Evolutionary conservation across 2,113 vertebrate species (phyloP).

Genomic region (Sardina pilchardus): DNA sequence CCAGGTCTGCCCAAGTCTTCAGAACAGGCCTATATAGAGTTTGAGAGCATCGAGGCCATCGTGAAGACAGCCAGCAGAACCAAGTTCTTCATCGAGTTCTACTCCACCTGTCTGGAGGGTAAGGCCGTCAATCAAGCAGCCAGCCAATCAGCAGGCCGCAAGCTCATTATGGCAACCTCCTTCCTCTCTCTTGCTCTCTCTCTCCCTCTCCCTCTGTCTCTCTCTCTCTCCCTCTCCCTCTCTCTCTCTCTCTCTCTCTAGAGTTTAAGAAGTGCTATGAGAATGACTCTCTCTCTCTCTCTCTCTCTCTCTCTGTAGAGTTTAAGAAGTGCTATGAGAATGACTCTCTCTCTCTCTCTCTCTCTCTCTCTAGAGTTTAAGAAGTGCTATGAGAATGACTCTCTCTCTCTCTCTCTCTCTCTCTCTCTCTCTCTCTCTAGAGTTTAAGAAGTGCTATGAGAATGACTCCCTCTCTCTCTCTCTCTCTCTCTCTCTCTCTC

Average conservation of each 20-base stretch:
- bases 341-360: conserved; percentile 69
- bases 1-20: conserved; percentile 90
- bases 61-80: conserved; percentile 95
- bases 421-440: background rate
- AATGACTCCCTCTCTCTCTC: background rate
- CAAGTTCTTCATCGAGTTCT: conserved; percentile 98
- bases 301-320: conserved; percentile 67
- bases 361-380: conserved; percentile 77
- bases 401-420: no score
- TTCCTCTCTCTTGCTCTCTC: no score
- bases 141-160: background rate
- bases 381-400: conserved; percentile 89
- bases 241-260: conserved; percentile 51
- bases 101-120: conserved; percentile 96
- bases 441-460: no score
- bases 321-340: conserved; percentile 98
- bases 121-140: conserved; percentile 22
- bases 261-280: conserved; percentile 97
- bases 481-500: background rate
- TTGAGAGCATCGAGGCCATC: conserved; percentile 93
- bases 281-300: conserved; percentile 77
- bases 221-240: background rate
- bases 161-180: background rate
- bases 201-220: no score
- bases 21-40: conserved; percentile 94